Evolutionary conservation across 2,888 invertebrate species (phyloP), one percentile per base, ranked within the genome.

Genomic region (Hemistola chrysoprasaria): DNA sequence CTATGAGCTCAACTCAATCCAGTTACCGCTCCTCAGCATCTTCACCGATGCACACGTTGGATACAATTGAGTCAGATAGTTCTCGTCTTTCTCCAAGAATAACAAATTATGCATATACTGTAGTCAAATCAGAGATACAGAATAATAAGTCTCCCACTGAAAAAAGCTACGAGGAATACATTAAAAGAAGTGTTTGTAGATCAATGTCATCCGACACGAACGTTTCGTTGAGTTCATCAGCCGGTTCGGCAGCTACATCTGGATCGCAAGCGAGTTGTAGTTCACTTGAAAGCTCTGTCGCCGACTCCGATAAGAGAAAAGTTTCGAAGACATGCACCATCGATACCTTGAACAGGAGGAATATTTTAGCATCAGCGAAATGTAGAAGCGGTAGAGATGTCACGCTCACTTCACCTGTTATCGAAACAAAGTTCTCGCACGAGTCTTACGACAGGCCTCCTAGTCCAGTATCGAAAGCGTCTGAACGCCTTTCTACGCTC

Each of bases 301-400:
- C 91, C 47, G 91, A 92, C 64, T 91, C 92, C 62, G 90, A 91
- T 56, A 91, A 90, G 78, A 92, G 86, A 58, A 90, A 95, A 56
- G 91, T 95, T 56, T 87, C 95, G 34, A 96, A 95, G 78, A 91
- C 93, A 0, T 93, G 93, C 57, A 95, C 94, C 62, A 93, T 95
- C 25, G 95, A 95, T 74, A 95, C 95, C 1, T 93, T 95, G 50
- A 96, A 96, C 73, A 91, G 96, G 35, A 94, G 95, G 77, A 96
- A 96, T 71, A 96, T 97, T 53, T 85, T 97, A 34, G 95, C 96
- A 10, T 96, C 95, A 30, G 95, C 96, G 0, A 94, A 95, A 78
- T 95, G 95, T 70, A 92, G 96, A 62, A 95, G 95, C 71, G 96
- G 95, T 4, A 91, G 93, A 57, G 94, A 95, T 72, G 87, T 92